Base-by-base conservation (phyloP, 2,888 invertebrate genomes). In the Merodon equestris region DNA sequence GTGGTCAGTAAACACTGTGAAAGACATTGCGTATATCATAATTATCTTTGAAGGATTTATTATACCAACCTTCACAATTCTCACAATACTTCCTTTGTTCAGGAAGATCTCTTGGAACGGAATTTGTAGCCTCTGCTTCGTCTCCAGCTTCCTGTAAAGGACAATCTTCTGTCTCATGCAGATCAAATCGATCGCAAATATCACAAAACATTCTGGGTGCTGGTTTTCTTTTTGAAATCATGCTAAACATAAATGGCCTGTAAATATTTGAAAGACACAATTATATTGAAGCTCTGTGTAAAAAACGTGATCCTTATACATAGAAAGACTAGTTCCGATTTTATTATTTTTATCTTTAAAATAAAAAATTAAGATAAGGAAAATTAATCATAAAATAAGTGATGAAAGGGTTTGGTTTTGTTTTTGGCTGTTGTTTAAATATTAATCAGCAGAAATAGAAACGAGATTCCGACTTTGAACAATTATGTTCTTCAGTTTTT, bases 121-220 rank as follows among this genome's bases (percentile, higher is more conserved):
- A 85, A 84, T 1, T 86, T 83, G 45, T 83, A 82, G 7, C 84
- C 84, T 27, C 15, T n/a, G 27, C 40, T 47, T 72, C 51, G 3
- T 72, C 67, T 58, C 91, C 90, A 45, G 90, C 91, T 14, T 93
- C 93, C 90, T 98, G 98, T 51, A 92, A 90, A 36, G 98, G 97
- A 87, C 98, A 99, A 87, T 99, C 98, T 88, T 98, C 98, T 0
- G 98, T 99, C 88, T 99, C 98, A 88, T 99, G 99, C 67, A 94
- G 91, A 90, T 99, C 98, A 90, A 98, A 99, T 87, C 93, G 92
- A 90, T 98, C 98, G 89, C 98, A 99, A 85, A 98, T 98, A 91
- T 99, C 98, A 91, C 98, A 99, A 91, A 96, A 98, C 86, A 95
- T 89, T 18, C 98, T 93, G 45, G 96, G 96, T 1, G 96, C 92